phyloP scores from a whole-genome alignment of 1,140 invertebrate species.

The Aphidius ervi region DNA sequence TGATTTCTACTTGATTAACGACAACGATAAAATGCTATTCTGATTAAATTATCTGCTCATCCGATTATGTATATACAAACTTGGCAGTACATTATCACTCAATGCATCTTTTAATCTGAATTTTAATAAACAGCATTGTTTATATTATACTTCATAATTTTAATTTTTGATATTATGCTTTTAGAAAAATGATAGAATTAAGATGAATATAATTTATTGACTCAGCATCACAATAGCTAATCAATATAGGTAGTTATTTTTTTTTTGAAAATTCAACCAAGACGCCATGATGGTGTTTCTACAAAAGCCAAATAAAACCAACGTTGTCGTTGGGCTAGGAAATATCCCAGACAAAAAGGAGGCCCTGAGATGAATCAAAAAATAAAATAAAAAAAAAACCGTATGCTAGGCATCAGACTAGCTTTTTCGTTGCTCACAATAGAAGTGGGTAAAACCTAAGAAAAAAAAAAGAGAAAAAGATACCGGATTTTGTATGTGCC shows the following conservation, averaged over 20 bases:
- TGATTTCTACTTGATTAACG: slow-evolving; percentile 21
- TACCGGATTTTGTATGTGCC: no score
- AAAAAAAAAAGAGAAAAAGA: no score
- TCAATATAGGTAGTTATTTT: no score
- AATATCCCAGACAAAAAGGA: slow-evolving; percentile 32
- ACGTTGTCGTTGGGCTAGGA: slow-evolving; percentile 31
- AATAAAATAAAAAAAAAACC: slow-evolving; percentile 20
- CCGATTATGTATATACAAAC: slow-evolving; percentile 1
- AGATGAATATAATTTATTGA: no score
- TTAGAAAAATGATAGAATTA: no score
- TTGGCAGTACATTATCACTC: no score
- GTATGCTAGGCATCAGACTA: slow-evolving; percentile 37
- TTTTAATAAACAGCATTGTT: no score
- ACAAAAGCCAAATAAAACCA: no score
- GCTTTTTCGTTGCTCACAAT: slow-evolving; percentile 26
- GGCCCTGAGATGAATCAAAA: background rate
- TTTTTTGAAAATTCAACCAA: background rate
- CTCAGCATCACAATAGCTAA: no score
- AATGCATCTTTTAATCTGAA: no score
- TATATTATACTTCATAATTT: no score
- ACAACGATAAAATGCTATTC: slow-evolving; percentile 22
- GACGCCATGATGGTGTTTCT: background rate
- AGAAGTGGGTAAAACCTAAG: background rate
- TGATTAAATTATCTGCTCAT: slow-evolving; percentile 28
- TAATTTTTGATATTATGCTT: no score